These are phyloP conservation scores for Colletes latitarsis DNA, from an alignment of 1,140 invertebrate species.

Conservation along the genomic window DNA sequence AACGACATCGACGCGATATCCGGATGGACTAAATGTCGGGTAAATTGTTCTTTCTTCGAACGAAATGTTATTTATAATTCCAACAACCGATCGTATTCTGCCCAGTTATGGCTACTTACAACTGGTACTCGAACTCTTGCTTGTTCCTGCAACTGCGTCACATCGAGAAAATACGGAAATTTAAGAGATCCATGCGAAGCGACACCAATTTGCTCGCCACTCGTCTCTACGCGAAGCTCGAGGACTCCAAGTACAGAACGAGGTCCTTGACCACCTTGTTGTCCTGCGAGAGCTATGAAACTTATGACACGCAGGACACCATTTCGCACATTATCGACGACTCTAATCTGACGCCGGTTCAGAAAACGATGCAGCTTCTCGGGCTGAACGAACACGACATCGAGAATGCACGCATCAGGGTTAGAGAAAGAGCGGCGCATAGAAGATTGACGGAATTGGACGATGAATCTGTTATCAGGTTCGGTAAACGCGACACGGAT, in stretches of 20 bases:
- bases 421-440: constrained; percentile 7
- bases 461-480: not conserved
- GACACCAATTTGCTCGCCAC: not conserved
- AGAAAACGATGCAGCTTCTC: constrained; percentile 66
- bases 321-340: constrained; percentile 29
- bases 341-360: constrained; percentile 36
- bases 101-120: constrained; percentile 59
- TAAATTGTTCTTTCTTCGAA: not conserved
- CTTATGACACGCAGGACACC: constrained; percentile 33
- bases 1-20: no score
- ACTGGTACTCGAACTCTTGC: constrained; percentile 59
- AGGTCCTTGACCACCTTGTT: constrained; percentile 54
- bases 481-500: no score
- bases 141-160: constrained; percentile 56
- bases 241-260: constrained; percentile 22
- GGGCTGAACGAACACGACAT: constrained; percentile 57
- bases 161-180: constrained; percentile 7
- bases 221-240: not conserved
- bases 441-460: constrained; percentile 1
- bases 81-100: no score
- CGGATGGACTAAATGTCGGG: no score
- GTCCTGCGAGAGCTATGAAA: constrained; percentile 39
- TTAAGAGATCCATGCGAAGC: constrained; percentile 12
- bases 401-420: constrained; percentile 34
- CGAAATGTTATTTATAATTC: no score